Evolutionary conservation across 2,888 invertebrate genomes (phyloP).

Genomic region (Synanthedon tipuliformis): DNA sequence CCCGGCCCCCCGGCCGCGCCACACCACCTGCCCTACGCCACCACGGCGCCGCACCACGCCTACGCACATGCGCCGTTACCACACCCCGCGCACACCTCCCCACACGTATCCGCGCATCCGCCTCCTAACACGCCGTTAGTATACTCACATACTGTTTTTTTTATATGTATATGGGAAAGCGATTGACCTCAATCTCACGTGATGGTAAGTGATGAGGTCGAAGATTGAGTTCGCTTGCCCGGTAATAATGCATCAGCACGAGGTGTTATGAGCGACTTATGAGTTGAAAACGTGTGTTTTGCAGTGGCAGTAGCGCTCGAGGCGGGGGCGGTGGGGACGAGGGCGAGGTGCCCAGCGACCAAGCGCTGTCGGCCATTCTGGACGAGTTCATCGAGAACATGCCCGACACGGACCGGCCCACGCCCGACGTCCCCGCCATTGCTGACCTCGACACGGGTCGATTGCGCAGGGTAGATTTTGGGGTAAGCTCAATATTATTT

Average conservation of each 20-base stretch:
- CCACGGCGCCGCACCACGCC: conserved; percentile 24
- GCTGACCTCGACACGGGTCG: conserved; percentile 21
- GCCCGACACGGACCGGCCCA: conserved; percentile 70
- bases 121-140: neutral
- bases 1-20: conserved; percentile 41
- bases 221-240: too few species aligned
- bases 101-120: conserved; percentile 15
- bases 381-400: conserved; percentile 88
- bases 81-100: conserved; percentile 25
- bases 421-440: conserved; percentile 33
- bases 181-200: too few species aligned
- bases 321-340: conserved; percentile 49
- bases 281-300: neutral
- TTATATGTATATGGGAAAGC: too few species aligned
- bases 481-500: conserved; percentile 7
- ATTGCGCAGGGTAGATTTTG: conserved; percentile 18
- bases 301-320: conserved; percentile 39
- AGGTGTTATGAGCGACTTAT: conserved; percentile 1
- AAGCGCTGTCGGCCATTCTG: conserved; percentile 83
- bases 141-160: neutral
- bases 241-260: neutral
- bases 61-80: conserved; percentile 19
- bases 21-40: conserved; percentile 24
- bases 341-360: conserved; percentile 68
- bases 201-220: too few species aligned